Conservation (phyloP, 1,140 invertebrate genomes). For the Idris sp. region DNA sequence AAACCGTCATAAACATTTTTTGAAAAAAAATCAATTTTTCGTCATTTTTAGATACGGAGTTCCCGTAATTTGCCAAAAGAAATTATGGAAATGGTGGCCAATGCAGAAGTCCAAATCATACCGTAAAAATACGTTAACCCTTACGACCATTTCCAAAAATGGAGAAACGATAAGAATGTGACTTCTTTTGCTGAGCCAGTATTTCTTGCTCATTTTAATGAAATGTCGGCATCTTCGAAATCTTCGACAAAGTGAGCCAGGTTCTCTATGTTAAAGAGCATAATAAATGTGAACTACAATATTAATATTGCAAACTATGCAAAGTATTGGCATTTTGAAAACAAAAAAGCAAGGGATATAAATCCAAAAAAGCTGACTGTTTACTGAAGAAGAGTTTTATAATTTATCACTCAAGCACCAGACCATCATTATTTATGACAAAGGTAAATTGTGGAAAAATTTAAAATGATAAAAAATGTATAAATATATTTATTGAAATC, state of each 20-base stretch:
- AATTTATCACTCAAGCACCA: constrained; percentile 3
- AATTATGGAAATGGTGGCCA: too few species aligned
- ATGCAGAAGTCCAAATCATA: not conserved
- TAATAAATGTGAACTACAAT: not conserved
- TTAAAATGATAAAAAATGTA: too few species aligned
- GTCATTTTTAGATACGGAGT: too few species aligned
- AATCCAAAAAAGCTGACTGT: constrained; percentile 4
- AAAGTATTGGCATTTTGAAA: constrained; percentile 15
- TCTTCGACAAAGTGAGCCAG: constrained; percentile 12
- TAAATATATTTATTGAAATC: too few species aligned
- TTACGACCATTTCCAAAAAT: constrained; percentile 13
- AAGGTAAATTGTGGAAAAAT: constrained; percentile 9
- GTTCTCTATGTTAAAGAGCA: constrained; percentile 11
- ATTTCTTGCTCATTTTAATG: constrained; percentile 13
- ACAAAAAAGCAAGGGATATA: constrained; percentile 10
- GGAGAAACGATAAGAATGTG: constrained; percentile 12
- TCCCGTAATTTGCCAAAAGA: too few species aligned
- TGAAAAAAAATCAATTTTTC: too few species aligned
- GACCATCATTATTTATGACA: constrained; percentile 1
- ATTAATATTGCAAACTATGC: constrained; percentile 4
- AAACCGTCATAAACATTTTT: too few species aligned
- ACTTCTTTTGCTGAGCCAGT: constrained; percentile 1
- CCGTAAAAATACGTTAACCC: constrained; percentile 11
- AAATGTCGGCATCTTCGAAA: constrained; percentile 5
- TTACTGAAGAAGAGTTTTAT: constrained; percentile 1